phyloP scores from a whole-genome alignment of 2,113 vertebrate species.

The Eleginops maclovinus region DNA sequence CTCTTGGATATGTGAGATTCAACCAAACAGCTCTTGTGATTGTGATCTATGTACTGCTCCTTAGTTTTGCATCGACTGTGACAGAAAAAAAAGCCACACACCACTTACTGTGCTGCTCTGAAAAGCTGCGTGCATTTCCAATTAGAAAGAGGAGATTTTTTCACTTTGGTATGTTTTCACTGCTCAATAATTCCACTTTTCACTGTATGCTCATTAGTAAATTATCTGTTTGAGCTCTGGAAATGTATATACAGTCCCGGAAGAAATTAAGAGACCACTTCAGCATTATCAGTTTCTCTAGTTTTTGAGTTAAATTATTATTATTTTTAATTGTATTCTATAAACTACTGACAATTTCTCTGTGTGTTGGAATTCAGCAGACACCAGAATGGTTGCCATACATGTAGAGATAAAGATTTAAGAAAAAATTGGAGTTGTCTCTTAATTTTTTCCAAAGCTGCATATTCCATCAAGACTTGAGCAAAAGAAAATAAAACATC shows the following conservation, averaged over 20 bases:
- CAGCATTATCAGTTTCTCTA: no score
- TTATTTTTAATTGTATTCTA: no score
- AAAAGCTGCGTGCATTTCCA: conserved; percentile 54
- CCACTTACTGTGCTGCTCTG: conserved; percentile 41
- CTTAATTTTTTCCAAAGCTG: no score
- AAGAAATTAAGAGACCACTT: no score
- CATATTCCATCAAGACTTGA: neutral
- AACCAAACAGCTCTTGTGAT: conserved; percentile 77
- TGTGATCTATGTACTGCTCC: conserved; percentile 75
- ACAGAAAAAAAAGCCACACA: conserved; percentile 65
- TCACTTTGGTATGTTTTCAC: conserved; percentile 13
- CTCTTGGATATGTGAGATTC: conserved; percentile 76
- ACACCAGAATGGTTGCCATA: no score
- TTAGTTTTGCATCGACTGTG: conserved; percentile 76
- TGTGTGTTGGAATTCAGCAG: no score
- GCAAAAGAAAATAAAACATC: conserved; percentile 14
- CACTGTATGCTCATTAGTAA: conserved; percentile 32
- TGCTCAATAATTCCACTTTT: conserved; percentile 14
- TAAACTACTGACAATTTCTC: no score
- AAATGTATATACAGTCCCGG: neutral
- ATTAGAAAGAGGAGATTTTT: conserved; percentile 45
- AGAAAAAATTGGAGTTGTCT: no score
- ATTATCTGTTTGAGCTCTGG: conserved; percentile 1
- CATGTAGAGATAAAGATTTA: no score
- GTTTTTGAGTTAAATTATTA: no score